A percentile compares a stretch with the other conserved stretches of the same genome.
These are phyloP conservation scores for Coenonympha glycerion DNA, from an alignment of 2,888 invertebrate species.

Conservation along the genomic window DNA sequence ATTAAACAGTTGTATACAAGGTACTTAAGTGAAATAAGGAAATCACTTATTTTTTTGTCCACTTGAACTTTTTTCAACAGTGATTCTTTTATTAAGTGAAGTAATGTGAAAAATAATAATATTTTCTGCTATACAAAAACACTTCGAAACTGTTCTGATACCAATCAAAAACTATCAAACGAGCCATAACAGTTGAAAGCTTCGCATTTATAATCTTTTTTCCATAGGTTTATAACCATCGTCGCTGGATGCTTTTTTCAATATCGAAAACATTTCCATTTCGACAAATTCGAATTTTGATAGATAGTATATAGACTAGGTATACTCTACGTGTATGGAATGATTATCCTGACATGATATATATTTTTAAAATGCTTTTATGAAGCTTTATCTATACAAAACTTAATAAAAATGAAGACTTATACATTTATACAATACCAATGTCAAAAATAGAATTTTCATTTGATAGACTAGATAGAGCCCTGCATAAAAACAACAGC, in stretches of 20 bases:
- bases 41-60: not conserved
- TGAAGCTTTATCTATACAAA: no score
- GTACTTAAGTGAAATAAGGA: not conserved
- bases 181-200: conserved; percentile 13
- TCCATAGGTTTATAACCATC: no score
- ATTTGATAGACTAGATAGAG: no score
- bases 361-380: not conserved
- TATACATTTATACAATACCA: no score
- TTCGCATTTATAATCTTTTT: conserved; percentile 3
- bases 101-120: not conserved
- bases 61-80: not conserved
- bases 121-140: not conserved
- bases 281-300: conserved; percentile 15
- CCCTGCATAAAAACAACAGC: no score
- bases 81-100: not conserved
- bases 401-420: no score
- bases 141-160: not conserved
- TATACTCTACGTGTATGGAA: not conserved
- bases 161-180: conserved; percentile 13
- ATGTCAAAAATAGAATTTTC: no score
- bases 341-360: not conserved
- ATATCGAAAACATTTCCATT: conserved; percentile 13
- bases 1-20: not conserved
- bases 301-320: conserved; percentile 19
- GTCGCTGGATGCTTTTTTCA: conserved; percentile 13